Base-by-base conservation (phyloP, 2,888 invertebrate genomes). In the Theodoxus fluviatilis region DNA sequence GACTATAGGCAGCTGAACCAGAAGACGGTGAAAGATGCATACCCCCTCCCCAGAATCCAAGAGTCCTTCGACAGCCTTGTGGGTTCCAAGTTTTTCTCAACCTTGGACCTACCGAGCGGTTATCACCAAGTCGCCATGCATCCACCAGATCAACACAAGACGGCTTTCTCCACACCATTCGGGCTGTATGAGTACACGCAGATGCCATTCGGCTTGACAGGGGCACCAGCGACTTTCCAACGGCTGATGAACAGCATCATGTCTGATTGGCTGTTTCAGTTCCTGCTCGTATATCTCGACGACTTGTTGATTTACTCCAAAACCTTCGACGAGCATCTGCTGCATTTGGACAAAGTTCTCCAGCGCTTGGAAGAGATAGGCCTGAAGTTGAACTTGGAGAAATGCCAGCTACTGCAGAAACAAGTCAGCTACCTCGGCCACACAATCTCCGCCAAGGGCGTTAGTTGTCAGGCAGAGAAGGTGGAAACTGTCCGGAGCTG, bases 341-440 rank as follows among this genome's bases (percentile, higher is more conserved):
- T 68, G 25, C 43, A 68, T 38, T 47, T 77, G 0, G 65, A 69
- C 28, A 43, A 28, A 33, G 72, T 74, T 2, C 37, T 76, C 18
- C 31, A 28, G 12, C 9, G 70, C 0, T 28, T 76, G 1, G 9
- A 52, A 2, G 61, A 67, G 1, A 71, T 71, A 22, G 73, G 75
- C 6, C 52, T 76, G 12, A 78, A 76, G 55, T 59, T 78, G 1
- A 73, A 75, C 38, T 71, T 71, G 0, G 25, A 25, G 1, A 77
- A 76, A 38, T 73, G 72, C 49, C 55, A 52, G 15, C 55, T 77
- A 18, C 74, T 75, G 61, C 37, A 68, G 18, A 1, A 37, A 18
- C 65, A 74, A 37, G 75, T 74, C 1, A 38, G 63, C 7, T 76
- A 71, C 43, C 64, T 78, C 0, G 76, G 78, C 0, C 74, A 75